These are phyloP conservation scores for Fregetta grallaria DNA, from an alignment of 2,113 vertebrate genomes.

Conservation along the genomic window DNA sequence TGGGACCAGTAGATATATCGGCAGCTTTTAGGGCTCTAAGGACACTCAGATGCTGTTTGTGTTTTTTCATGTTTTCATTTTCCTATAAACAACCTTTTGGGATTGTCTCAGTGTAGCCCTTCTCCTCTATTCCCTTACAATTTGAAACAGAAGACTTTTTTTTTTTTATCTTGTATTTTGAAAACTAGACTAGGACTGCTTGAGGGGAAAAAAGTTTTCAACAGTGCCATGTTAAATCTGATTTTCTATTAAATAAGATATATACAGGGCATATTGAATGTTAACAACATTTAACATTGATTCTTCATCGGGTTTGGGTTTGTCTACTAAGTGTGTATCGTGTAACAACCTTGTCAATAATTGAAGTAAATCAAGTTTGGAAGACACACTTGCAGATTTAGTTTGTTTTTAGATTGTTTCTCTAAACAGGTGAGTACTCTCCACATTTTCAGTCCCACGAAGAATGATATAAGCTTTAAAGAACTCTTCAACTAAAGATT, in stretches of 20 bases:
- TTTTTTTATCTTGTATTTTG: background rate
- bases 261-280: background rate
- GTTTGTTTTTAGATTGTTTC: background rate
- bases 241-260: background rate
- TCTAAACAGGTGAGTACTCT: background rate
- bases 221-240: background rate
- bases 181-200: background rate
- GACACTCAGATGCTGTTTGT: background rate
- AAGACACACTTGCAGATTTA: background rate
- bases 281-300: background rate
- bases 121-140: background rate
- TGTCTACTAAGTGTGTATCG: fast-evolving
- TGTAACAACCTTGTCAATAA: background rate
- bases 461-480: slow-evolving; percentile 13
- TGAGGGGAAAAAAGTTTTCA: background rate
- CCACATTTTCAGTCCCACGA: background rate
- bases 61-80: background rate
- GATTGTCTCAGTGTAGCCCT: background rate
- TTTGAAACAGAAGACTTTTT: background rate
- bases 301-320: background rate
- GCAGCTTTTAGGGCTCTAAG: background rate
- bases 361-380: background rate
- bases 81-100: background rate
- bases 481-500: background rate
- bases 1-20: background rate